These are phyloP conservation scores for Alethe diademata DNA, from an alignment of 2,113 vertebrate genomes.

Conservation along the genomic window DNA sequence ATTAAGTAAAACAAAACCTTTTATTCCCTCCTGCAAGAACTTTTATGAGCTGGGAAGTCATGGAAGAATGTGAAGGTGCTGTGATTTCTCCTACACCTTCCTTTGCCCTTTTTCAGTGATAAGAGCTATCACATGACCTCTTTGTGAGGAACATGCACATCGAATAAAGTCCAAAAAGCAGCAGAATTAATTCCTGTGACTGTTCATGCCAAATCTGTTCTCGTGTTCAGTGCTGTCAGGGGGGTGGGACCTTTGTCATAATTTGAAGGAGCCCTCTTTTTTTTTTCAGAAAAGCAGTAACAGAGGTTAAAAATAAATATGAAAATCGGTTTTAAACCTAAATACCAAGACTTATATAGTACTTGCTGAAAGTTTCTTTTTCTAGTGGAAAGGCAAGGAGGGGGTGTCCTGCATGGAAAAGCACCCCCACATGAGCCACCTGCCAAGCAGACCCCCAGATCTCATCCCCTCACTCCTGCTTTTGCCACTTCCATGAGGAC, in stretches of 20 bases:
- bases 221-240: background rate
- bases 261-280: background rate
- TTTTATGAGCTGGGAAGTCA: background rate
- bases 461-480: fast-evolving
- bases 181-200: constrained; percentile 4
- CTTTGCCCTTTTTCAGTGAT: background rate
- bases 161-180: background rate
- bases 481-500: background rate
- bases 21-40: background rate
- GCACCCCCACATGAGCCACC: background rate
- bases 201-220: background rate
- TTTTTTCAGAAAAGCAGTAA: constrained; percentile 26
- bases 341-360: background rate
- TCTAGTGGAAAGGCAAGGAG: background rate
- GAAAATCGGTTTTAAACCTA: background rate
- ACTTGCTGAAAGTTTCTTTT: constrained; percentile 30
- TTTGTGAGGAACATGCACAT: background rate
- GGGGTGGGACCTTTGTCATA: constrained; percentile 15
- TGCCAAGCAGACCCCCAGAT: background rate
- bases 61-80: background rate
- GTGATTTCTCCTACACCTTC: background rate
- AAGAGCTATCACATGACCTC: background rate
- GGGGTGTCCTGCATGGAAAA: background rate
- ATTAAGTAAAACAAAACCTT: background rate
- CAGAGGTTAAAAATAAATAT: background rate